Conservation (phyloP, 2,113 vertebrate genomes). For the Peromyscus maniculatus region DNA sequence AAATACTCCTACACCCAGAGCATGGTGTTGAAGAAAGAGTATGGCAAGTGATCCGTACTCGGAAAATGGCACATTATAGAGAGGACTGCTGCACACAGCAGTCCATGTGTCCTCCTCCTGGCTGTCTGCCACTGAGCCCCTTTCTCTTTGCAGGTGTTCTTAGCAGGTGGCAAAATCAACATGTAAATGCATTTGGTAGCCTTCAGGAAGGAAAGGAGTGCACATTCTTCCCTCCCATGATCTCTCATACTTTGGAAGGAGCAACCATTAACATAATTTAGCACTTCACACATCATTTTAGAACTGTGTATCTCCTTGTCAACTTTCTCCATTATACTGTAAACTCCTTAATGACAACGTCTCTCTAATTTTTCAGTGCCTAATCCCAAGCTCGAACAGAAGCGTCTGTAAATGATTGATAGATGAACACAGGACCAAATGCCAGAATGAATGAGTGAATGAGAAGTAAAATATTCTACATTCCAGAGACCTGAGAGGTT, state of each 20-base stretch:
- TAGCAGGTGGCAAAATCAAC: background rate
- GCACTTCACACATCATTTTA: too few species aligned
- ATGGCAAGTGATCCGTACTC: accelerated
- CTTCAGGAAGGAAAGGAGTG: background rate
- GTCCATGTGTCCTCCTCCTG: background rate
- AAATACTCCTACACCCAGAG: background rate
- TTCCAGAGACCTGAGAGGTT: background rate
- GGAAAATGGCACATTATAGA: background rate
- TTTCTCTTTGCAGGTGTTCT: background rate
- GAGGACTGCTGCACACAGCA: background rate
- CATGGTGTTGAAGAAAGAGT: background rate
- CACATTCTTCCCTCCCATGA: background rate
- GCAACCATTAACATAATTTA: background rate
- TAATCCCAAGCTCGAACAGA: background rate
- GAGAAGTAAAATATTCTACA: background rate
- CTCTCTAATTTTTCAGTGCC: background rate
- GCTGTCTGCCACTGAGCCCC: background rate
- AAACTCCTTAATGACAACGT: background rate
- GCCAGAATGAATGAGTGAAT: background rate
- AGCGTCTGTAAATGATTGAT: background rate
- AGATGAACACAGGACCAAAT: too few species aligned
- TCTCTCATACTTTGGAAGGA: background rate
- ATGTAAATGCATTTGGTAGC: background rate
- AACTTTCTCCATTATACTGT: accelerated
- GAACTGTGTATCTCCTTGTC: background rate